Conservation (phyloP, 2,797 vertebrate genomes). For the Halcyon chelicuti region DNA sequence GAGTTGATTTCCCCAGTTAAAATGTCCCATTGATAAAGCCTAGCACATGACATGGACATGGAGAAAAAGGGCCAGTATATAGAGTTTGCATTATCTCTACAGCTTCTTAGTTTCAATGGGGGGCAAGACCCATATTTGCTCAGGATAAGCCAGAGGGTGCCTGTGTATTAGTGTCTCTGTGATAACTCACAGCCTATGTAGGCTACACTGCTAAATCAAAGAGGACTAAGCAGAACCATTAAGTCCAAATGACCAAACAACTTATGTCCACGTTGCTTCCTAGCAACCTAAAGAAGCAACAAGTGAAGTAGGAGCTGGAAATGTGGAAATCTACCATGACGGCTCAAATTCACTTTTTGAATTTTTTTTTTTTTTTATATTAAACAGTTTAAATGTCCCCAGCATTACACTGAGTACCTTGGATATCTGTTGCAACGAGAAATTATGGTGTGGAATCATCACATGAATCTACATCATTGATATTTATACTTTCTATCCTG, state of each 20-base stretch:
- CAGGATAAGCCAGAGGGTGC: not conserved
- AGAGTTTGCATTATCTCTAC: not conserved
- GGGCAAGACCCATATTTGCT: not conserved
- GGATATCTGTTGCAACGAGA: not conserved
- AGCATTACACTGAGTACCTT: not conserved
- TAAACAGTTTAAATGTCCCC: not conserved
- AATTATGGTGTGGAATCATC: not conserved
- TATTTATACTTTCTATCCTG: not conserved
- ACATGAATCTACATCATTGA: not conserved
- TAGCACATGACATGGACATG: rapidly evolving
- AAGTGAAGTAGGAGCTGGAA: not conserved
- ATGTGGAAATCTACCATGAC: not conserved
- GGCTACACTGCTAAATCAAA: not conserved
- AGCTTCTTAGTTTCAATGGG: not conserved
- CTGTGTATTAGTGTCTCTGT: not conserved
- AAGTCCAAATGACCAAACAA: not conserved
- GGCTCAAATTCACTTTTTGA: not conserved
- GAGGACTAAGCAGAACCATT: not conserved
- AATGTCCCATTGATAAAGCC: not conserved
- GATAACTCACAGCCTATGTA: not conserved
- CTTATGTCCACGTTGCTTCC: not conserved
- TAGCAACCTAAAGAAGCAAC: not conserved
- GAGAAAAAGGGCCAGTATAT: not conserved
- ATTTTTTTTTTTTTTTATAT: not conserved
- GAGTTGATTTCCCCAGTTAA: not conserved